These are phyloP conservation scores for Atlantisia rogersi DNA, from an alignment of 2,113 vertebrate species.

Conservation along the genomic window DNA sequence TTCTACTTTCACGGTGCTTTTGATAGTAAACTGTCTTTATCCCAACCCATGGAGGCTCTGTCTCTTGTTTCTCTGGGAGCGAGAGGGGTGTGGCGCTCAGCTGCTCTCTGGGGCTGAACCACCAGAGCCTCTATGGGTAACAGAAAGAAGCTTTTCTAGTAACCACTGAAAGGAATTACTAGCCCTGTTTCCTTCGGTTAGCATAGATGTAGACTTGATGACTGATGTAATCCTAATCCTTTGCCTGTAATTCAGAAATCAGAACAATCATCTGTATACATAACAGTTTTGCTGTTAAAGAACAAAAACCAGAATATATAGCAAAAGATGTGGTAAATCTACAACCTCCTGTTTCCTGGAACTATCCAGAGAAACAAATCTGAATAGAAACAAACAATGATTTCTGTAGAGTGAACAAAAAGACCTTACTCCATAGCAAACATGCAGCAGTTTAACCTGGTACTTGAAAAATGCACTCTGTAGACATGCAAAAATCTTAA, in stretches of 20 bases:
- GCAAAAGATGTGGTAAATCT: background rate
- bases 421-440: background rate
- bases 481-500: background rate
- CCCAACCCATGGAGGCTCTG: too few species aligned
- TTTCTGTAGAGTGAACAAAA: background rate
- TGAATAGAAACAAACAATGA: background rate
- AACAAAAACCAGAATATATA: background rate
- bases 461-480: background rate
- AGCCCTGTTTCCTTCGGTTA: background rate
- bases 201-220: background rate
- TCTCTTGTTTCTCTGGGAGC: too few species aligned
- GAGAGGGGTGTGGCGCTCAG: too few species aligned
- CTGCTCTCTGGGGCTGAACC: too few species aligned
- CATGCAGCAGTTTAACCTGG: background rate
- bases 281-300: background rate
- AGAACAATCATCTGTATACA: background rate
- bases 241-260: background rate
- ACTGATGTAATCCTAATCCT: background rate
- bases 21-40: too few species aligned
- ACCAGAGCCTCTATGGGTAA: too few species aligned
- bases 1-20: too few species aligned
- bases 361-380: background rate
- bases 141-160: background rate
- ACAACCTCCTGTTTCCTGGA: background rate
- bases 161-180: background rate